These are phyloP conservation scores for Leucopternis melanops DNA, from an alignment of 2,113 vertebrate species.

Conservation along the genomic window DNA sequence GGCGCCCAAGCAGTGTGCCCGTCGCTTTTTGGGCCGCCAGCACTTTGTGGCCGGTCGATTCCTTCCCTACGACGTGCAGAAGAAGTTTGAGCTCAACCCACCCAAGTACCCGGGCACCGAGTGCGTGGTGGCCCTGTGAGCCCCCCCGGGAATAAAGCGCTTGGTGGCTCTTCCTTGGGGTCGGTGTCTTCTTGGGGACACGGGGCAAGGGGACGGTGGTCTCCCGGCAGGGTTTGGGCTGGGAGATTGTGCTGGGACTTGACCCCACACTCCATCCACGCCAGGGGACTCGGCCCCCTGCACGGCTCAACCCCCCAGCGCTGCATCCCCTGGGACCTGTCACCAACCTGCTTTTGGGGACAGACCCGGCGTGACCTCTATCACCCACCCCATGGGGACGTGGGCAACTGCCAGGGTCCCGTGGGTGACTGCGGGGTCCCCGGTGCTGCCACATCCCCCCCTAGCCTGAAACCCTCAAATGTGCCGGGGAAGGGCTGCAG, in stretches of 20 bases:
- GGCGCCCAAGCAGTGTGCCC: constrained; percentile 85
- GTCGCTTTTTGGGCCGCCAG: constrained; percentile 83
- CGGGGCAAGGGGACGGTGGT: accelerated
- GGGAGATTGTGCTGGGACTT: not conserved
- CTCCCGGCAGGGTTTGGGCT: not conserved
- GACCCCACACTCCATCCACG: accelerated
- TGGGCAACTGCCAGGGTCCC: accelerated
- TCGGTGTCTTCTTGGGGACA: not conserved
- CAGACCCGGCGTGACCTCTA: accelerated
- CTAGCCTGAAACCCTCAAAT: accelerated
- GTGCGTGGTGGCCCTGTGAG: constrained; percentile 78
- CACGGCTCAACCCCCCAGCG: accelerated
- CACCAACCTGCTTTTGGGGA: not conserved
- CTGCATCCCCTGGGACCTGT: not conserved
- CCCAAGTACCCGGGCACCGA: constrained; percentile 88
- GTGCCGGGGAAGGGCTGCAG: accelerated
- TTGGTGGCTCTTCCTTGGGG: not conserved
- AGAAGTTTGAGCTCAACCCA: constrained; percentile 88
- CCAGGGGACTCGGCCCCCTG: no score
- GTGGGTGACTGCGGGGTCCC: not conserved
- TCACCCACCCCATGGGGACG: accelerated
- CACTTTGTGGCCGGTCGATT: constrained; percentile 92
- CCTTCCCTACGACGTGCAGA: constrained; percentile 90
- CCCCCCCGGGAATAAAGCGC: not conserved
- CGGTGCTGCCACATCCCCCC: not conserved